phyloP scores from a whole-genome alignment of 2,113 vertebrate genomes.

The Prochilodus magdalenae region DNA sequence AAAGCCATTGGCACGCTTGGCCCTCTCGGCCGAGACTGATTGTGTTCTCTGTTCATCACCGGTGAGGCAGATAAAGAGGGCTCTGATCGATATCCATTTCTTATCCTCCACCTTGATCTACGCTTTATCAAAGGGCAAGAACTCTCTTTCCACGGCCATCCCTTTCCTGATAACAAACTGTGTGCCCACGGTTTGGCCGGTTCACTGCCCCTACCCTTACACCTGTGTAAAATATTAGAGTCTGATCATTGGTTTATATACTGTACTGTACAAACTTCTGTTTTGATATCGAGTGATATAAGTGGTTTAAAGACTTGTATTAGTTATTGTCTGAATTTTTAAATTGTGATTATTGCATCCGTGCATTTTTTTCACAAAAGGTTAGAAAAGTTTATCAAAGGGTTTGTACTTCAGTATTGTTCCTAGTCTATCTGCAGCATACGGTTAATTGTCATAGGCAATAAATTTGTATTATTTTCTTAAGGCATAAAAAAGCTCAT shows the following conservation, averaged over 20 bases:
- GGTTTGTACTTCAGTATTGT: too few relatives aligned
- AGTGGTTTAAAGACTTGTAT: not conserved
- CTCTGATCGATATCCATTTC: conserved; percentile 79
- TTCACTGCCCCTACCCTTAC: conserved; percentile 52
- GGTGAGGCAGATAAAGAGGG: conserved; percentile 72
- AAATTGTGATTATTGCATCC: not conserved
- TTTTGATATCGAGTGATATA: not conserved
- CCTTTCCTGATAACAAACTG: conserved; percentile 72
- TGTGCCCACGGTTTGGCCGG: conserved; percentile 54
- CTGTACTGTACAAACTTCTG: not conserved
- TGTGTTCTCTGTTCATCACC: conserved; percentile 73
- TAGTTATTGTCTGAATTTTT: not conserved
- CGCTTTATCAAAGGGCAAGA: conserved; percentile 76
- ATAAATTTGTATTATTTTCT: too few relatives aligned
- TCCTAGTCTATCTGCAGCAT: too few relatives aligned
- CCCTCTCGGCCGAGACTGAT: conserved; percentile 60
- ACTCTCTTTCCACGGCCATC: conserved; percentile 68
- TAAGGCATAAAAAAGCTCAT: too few relatives aligned
- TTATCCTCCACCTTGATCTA: conserved; percentile 78
- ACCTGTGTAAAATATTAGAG: not conserved
- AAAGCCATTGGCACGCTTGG: conserved; percentile 65
- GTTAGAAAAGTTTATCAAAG: too few relatives aligned
- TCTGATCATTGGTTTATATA: not conserved
- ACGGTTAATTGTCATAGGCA: too few relatives aligned
- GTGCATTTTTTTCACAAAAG: too few relatives aligned